These are phyloP conservation scores for Regulus satrapa DNA, from an alignment of 2,113 vertebrate species.

Conservation along the genomic window DNA sequence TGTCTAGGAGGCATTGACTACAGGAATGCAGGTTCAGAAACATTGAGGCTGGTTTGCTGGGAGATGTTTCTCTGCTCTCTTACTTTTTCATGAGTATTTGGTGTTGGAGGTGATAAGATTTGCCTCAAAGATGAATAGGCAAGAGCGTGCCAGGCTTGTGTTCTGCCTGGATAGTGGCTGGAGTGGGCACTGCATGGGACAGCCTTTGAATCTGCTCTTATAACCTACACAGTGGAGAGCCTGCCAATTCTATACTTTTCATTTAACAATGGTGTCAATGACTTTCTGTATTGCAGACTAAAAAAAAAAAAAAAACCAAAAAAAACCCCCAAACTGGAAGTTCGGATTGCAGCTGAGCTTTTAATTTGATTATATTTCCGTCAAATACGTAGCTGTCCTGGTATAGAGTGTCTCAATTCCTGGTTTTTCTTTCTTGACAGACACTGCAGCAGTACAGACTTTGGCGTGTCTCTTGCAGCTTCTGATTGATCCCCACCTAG, in stretches of 20 bases:
- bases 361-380: not conserved
- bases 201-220: not conserved
- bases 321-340: not conserved
- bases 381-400: not conserved
- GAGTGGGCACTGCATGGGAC: not conserved
- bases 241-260: not conserved
- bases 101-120: not conserved
- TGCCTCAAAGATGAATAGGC: not conserved
- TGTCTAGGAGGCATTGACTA: not conserved
- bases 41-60: not conserved
- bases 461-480: accelerated
- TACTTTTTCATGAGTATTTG: not conserved
- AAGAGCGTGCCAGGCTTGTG: not conserved
- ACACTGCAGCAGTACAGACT: not conserved
- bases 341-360: not conserved
- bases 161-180: not conserved
- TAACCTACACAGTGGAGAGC: not conserved
- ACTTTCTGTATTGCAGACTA: not conserved
- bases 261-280: not conserved
- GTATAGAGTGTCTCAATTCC: not conserved
- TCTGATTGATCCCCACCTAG: not conserved
- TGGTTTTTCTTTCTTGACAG: not conserved
- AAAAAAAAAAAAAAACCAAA: not conserved
- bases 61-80: not conserved
- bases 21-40: not conserved